Evolutionary conservation across 2,113 vertebrate genomes (phyloP), one percentile per base, ranked within the genome.

Genomic region (Paramormyrops kingsleyae): DNA sequence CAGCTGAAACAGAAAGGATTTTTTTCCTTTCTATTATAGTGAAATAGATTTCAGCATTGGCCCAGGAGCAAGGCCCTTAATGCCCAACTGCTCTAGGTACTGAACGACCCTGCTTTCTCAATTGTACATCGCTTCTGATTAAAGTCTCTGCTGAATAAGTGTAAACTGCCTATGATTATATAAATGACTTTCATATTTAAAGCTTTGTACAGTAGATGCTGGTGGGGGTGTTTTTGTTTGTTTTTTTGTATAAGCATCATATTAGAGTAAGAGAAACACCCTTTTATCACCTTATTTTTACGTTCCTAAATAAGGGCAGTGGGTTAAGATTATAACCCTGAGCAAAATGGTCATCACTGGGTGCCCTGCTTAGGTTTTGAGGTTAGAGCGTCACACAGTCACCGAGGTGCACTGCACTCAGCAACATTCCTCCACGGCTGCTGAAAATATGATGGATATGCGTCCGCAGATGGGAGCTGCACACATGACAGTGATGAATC

Each of bases 401-500:
- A 6, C 19, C 0, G 1, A 10, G 21, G 44, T n/a, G 10, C 44
- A n/a, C 39, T 24, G 21, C 42, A 84, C 39, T 91, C 90, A 89
- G 90, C 87, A 89, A 91, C 62, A 9, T 91, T 92, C 91, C 84
- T 5, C 46, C 13, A 91, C 39, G 90, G 93, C 91, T 93, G 91
- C 90, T 46, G 6, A 89, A 90, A 93, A 93, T 91, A 92, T 91
- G 91, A 93, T 93, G 92, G 93, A 94, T 92, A 93, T 94, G 92
- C 89, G 90, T 92, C 89, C 52, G 52, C 19, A 66, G 83, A 80
- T 70, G 35, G 13, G 87, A 90, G 90, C 24, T 85, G 92, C 92
- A 52, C 88, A 88, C 89, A 89, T 93, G 93, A 94, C 91, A 44
- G 91, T 93, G 94, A 96, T 95, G 89, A 93, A 96, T 92, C 83